These are phyloP conservation scores for Holothuria leucospilota DNA, from an alignment of 53 echinoderm and acorn worm genomes.

Conservation along the genomic window DNA sequence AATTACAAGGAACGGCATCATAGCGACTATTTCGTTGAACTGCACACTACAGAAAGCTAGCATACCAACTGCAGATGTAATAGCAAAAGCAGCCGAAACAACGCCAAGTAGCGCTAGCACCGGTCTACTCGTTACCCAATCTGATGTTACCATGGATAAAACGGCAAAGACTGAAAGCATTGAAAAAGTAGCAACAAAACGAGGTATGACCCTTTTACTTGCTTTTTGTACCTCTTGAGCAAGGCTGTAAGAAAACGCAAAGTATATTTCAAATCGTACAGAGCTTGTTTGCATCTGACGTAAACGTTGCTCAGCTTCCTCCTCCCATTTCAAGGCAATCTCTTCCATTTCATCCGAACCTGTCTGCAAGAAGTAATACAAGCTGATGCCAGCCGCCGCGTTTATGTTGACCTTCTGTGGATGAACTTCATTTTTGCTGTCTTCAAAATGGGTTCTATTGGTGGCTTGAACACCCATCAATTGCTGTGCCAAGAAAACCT, in stretches of 20 bases:
- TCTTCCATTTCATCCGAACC: constrained; percentile 52
- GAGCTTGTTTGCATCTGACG: constrained; percentile 43
- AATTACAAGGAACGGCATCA: constrained; percentile 97
- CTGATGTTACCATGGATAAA: constrained; percentile 83
- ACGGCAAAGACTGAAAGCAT: constrained; percentile 92
- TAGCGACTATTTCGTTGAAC: constrained; percentile 90
- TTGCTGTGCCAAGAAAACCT: constrained; percentile 32
- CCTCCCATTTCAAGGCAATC: constrained; percentile 78
- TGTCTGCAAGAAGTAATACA: constrained; percentile 73
- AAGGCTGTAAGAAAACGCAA: constrained; percentile 68
- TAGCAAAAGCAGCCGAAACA: constrained; percentile 81
- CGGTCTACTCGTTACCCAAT: constrained; percentile 95
- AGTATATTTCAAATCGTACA: constrained; percentile 34
- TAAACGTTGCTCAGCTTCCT: constrained; percentile 52
- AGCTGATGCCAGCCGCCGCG: constrained; percentile 44
- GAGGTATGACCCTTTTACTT: constrained; percentile 73
- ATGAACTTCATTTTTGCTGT: neutral
- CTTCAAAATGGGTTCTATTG: neutral
- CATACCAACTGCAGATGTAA: constrained; percentile 84
- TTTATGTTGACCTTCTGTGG: neutral
- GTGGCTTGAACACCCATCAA: constrained; percentile 18
- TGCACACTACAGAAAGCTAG: constrained; percentile 76
- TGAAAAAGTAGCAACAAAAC: constrained; percentile 82
- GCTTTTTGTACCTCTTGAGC: constrained; percentile 85
- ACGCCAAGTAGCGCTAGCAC: constrained; percentile 91